Percentiles rank a stretch among this genome's conserved stretches.
phyloP scores from a whole-genome alignment of 1,140 invertebrate species.

The Hyphantria cunea region DNA sequence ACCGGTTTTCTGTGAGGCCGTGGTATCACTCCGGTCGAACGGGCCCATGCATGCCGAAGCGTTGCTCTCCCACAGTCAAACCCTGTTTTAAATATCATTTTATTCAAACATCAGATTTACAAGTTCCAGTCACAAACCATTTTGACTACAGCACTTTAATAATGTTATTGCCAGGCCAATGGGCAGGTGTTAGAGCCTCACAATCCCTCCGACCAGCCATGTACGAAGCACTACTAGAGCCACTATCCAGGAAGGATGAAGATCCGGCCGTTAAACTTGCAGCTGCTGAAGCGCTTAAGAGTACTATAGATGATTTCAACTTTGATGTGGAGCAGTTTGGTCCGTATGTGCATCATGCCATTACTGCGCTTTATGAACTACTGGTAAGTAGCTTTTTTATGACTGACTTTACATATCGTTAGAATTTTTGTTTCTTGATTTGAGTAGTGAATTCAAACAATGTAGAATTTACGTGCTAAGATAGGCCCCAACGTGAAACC shows the following conservation, averaged over 20 bases:
- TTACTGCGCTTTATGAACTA: constrained; percentile 91
- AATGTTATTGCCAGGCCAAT: constrained; percentile 82
- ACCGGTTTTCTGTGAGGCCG: too few relatives aligned
- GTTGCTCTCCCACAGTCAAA: too few relatives aligned
- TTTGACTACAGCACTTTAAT: not conserved
- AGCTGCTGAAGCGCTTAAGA: constrained; percentile 89
- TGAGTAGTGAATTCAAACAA: too few relatives aligned
- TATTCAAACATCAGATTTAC: too few relatives aligned
- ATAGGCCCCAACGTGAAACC: too few relatives aligned
- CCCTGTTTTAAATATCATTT: too few relatives aligned
- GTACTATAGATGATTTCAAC: constrained; percentile 95
- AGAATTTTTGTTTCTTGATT: too few relatives aligned
- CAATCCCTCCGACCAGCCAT: constrained; percentile 89
- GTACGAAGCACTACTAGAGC: constrained; percentile 89
- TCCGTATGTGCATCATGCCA: constrained; percentile 89
- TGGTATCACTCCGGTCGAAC: too few relatives aligned
- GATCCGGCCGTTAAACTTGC: constrained; percentile 93
- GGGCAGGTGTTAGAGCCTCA: constrained; percentile 94
- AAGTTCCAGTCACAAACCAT: too few relatives aligned
- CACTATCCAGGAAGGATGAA: constrained; percentile 84
- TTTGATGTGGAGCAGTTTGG: constrained; percentile 93
- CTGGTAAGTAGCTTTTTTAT: constrained; percentile 83
- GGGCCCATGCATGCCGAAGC: too few relatives aligned
- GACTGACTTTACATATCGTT: too few relatives aligned
- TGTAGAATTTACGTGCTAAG: too few relatives aligned